Evolutionary conservation across 2,797 vertebrate species (phyloP), one percentile per base, ranked within the genome.

Genomic region (Chelmon rostratus): DNA sequence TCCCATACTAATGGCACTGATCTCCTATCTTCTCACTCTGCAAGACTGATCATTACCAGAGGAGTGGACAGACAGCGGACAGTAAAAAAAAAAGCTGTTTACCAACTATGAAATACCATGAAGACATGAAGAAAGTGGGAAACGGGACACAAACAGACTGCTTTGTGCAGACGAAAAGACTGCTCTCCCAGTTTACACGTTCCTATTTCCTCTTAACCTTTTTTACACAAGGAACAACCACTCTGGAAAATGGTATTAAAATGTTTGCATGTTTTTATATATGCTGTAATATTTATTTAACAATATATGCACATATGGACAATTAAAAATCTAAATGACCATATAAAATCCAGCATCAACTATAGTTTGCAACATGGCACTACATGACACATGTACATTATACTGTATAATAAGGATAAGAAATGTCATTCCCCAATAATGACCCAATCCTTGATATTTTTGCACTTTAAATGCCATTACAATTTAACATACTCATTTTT

Each of bases 11-110:
- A 19, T 96, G 67, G 89, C 35, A 6, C 77, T 97, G 46, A 9
- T 94, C 18, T 97, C 96, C 0, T 97, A 94, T 67, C 58, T 96
- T 4, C 0, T 96, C 54, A 95, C 96, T 1, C 86, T 96, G 18
- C 58, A 33, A 62, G 87, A 97, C 77, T 97, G 90, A 96, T 47
- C 18, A 11, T 7, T 37, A 61, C 6, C 9, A 23, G 38, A 7
- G 8, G 18, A n/a, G 65, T 31, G 52, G 25, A 53, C 3, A 0
- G 21, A 70, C 18, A 10, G 52, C 8, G 3, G 37, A 74, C 15
- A 5, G 0, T 13, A 6, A 35, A 12, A 13, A 65, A n/a, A 38
- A 70, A 59, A 57, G 66, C 69, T 79, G 62, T 38, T 42, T 8
- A 23, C 38, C 37, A 28, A 15, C 23, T 0, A 25, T 9, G 8